Evolutionary conservation across 2,888 invertebrate species (phyloP).

Genomic region (Theodoxus fluviatilis): DNA sequence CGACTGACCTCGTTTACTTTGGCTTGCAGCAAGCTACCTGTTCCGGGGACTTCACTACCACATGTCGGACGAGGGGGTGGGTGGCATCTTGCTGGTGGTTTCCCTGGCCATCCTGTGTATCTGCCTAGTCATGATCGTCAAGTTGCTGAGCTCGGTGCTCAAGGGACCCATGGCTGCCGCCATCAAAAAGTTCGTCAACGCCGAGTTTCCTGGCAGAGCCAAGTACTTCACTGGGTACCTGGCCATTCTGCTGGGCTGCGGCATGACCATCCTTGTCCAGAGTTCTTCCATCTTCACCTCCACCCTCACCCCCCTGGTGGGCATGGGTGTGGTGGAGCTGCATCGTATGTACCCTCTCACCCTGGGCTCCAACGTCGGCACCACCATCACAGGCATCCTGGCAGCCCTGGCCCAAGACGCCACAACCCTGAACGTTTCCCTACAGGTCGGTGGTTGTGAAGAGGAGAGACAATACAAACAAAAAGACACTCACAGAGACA

Average conservation of each 20-base stretch:
- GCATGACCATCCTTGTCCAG: slow-evolving; percentile 57
- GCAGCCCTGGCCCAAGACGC: slow-evolving; percentile 48
- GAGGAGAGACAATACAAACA: too few species aligned
- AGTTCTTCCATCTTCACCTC: slow-evolving; percentile 72
- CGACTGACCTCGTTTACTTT: slow-evolving; percentile 18
- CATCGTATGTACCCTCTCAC: slow-evolving; percentile 59
- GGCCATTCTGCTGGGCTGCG: slow-evolving; percentile 53
- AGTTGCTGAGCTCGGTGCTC: slow-evolving; percentile 64
- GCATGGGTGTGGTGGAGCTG: slow-evolving; percentile 67
- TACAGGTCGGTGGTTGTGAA: too few species aligned
- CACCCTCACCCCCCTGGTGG: slow-evolving; percentile 71
- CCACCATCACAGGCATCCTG: slow-evolving; percentile 57
- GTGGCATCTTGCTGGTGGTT: slow-evolving; percentile 66
- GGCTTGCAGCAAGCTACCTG: slow-evolving; percentile 39
- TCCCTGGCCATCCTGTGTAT: slow-evolving; percentile 67
- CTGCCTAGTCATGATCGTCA: slow-evolving; percentile 69
- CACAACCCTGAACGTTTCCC: slow-evolving; percentile 28
- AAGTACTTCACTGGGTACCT: slow-evolving; percentile 55
- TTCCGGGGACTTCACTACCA: slow-evolving; percentile 37
- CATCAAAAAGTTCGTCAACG: slow-evolving; percentile 58
- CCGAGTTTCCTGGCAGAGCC: slow-evolving; percentile 58
- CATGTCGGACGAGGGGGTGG: slow-evolving; percentile 63
- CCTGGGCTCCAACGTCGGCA: slow-evolving; percentile 61
- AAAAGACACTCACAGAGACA: too few species aligned
- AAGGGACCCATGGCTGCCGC: slow-evolving; percentile 52